phyloP scores from a whole-genome alignment of 1,140 invertebrate genomes.

The Antheraea pernyi region DNA sequence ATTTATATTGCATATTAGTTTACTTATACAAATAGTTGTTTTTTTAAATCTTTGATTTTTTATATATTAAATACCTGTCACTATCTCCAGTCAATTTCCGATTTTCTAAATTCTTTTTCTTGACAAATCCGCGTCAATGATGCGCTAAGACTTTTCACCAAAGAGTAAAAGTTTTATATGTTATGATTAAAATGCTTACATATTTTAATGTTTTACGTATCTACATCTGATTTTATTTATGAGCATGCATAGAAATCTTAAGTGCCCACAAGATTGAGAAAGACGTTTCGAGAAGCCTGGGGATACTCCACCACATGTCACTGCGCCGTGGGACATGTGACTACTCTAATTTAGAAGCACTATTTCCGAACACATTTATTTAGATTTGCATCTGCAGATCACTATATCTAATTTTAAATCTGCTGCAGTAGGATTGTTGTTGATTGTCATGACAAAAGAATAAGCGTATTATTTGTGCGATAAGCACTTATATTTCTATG shows the following conservation, averaged over 20 bases:
- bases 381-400: conserved; percentile 50
- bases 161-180: background rate
- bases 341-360: conserved; percentile 64
- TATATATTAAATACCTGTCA: background rate
- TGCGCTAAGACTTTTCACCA: background rate
- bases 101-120: background rate
- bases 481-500: too few relatives aligned
- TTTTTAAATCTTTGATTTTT: background rate
- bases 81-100: background rate
- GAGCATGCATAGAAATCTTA: background rate
- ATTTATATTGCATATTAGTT: background rate
- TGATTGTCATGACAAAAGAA: too few relatives aligned
- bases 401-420: conserved; percentile 59
- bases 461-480: too few relatives aligned
- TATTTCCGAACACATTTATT: conserved; percentile 53
- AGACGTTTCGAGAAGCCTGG: conserved; percentile 48
- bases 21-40: too few relatives aligned
- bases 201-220: too few relatives aligned
- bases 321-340: conserved; percentile 42
- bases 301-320: conserved; percentile 43
- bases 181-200: too few relatives aligned
- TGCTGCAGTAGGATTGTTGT: too few relatives aligned
- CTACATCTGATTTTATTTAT: too few relatives aligned
- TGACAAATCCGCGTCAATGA: background rate
- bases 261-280: conserved; percentile 45